phyloP scores from a whole-genome alignment of 2,888 invertebrate genomes.

The Dicranocentrus wangi region DNA sequence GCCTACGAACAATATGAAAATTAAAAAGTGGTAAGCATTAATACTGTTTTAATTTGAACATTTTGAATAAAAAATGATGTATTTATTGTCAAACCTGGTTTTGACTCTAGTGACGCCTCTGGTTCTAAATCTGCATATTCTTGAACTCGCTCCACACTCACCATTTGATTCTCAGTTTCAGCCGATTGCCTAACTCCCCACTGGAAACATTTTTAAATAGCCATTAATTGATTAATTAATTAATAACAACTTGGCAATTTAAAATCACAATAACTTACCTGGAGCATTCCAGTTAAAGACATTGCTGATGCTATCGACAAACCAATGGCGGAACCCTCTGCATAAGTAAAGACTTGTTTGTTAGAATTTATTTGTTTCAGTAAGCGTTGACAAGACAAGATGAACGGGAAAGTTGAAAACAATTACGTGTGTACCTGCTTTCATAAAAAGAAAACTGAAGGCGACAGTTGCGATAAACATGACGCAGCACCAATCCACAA shows the following conservation, averaged over 20 bases:
- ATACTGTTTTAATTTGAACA: too few relatives aligned
- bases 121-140: constrained; percentile 76
- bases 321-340: constrained; percentile 79
- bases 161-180: constrained; percentile 76
- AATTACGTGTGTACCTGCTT: constrained; percentile 76
- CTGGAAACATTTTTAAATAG: constrained; percentile 75
- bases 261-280: constrained; percentile 26
- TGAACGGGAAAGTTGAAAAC: too few relatives aligned
- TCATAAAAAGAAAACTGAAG: constrained; percentile 84
- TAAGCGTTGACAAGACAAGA: too few relatives aligned
- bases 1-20: constrained; percentile 22
- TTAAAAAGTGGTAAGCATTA: neutral
- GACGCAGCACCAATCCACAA: constrained; percentile 91
- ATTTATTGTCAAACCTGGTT: constrained; percentile 62
- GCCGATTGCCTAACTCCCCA: constrained; percentile 87
- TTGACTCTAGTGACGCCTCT: constrained; percentile 75
- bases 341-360: too few relatives aligned
- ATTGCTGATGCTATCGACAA: constrained; percentile 83
- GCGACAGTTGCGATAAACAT: constrained; percentile 90
- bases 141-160: constrained; percentile 76
- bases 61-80: too few relatives aligned
- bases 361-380: too few relatives aligned
- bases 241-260: neutral
- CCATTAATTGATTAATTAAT: neutral
- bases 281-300: constrained; percentile 80